Percentiles rank a stretch among this genome's conserved stretches.
Conservation (phyloP, 92 coral and sea anemone species). For the Palythoa caribaeorum region DNA sequence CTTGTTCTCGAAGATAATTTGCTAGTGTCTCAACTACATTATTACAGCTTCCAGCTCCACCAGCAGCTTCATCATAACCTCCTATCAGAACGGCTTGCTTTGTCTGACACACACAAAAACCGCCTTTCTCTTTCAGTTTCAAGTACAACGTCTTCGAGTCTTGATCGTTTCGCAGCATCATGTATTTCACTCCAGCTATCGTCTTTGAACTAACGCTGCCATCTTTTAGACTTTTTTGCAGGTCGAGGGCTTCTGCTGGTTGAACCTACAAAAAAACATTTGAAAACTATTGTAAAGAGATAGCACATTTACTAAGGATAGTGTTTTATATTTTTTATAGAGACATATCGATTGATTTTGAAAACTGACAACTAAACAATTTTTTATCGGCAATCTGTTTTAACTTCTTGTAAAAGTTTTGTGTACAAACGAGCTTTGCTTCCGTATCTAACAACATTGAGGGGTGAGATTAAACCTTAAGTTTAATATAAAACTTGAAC, state of each 20-base stretch:
- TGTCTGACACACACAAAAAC: constrained; percentile 78
- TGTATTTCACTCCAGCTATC: constrained; percentile 73
- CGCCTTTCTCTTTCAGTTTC: constrained; percentile 84
- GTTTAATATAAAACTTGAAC: background rate
- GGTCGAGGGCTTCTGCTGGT: constrained; percentile 69
- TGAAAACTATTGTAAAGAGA: background rate
- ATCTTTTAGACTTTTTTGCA: constrained; percentile 83
- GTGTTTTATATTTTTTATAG: background rate
- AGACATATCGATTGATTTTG: background rate
- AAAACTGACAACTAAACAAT: background rate
- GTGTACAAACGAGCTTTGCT: background rate
- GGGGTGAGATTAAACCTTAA: background rate
- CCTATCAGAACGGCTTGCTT: constrained; percentile 77
- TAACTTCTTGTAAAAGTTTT: no score
- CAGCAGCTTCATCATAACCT: constrained; percentile 83
- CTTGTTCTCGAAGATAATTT: constrained; percentile 69
- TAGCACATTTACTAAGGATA: background rate
- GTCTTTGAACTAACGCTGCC: constrained; percentile 75
- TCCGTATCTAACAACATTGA: background rate
- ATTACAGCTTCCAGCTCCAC: constrained; percentile 90
- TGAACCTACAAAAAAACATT: constrained; percentile 53
- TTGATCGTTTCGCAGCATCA: constrained; percentile 87
- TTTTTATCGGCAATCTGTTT: background rate
- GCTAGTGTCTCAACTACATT: constrained; percentile 76
- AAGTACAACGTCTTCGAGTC: constrained; percentile 72